These are phyloP conservation scores for Diglossa cyanea DNA, from an alignment of 2,797 vertebrate genomes.

Conservation along the genomic window DNA sequence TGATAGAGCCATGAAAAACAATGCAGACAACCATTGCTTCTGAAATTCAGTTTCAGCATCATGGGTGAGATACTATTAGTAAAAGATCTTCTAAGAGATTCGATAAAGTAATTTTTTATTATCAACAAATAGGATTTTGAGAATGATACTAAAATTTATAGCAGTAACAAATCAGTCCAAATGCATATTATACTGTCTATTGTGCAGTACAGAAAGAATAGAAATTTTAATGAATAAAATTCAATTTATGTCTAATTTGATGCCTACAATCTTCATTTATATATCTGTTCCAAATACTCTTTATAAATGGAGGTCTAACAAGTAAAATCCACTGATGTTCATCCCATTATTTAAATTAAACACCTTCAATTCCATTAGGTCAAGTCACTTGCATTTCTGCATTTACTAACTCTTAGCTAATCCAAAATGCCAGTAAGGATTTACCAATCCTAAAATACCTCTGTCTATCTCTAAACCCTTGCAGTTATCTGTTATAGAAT, in stretches of 20 bases:
- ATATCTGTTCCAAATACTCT: background rate
- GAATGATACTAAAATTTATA: background rate
- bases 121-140: background rate
- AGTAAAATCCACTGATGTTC: background rate
- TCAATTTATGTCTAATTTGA: background rate
- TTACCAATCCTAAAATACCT: background rate
- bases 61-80: background rate
- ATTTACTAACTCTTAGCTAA: background rate
- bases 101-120: background rate
- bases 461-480: background rate
- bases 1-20: background rate
- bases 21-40: background rate
- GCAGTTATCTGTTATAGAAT: background rate
- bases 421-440: background rate
- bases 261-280: background rate
- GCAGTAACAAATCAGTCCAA: background rate
- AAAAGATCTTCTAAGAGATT: background rate
- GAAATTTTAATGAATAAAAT: background rate
- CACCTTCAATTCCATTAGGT: background rate
- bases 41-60: background rate
- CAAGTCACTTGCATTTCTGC: background rate
- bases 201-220: background rate
- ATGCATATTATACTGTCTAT: background rate
- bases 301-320: background rate
- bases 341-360: constrained; percentile 5